Base-by-base conservation (phyloP, 2,888 invertebrate species). In the Acronicta aceris region DNA sequence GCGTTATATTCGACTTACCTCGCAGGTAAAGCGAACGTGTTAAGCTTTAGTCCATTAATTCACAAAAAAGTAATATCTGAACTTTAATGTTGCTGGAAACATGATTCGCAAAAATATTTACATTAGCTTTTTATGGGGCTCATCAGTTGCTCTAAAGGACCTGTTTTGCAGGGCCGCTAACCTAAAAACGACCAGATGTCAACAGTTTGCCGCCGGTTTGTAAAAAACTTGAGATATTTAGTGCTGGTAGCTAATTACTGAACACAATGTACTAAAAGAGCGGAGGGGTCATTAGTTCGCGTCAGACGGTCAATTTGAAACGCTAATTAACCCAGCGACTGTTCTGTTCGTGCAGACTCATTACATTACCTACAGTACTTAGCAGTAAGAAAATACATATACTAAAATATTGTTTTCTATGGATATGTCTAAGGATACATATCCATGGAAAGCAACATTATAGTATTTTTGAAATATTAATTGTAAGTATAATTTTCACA, bases 261-360 rank as follows among this genome's bases (percentile, higher is more conserved):
- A 49, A 53, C 41, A 4, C 30, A 45, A 49, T 50, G 52, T 42
- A 55, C 50, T 59, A 48, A 15, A 40, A 55, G 45, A 49, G 10
- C 48, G 42, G 5, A 60, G 38, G 47, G 63, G 59, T 64, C 59
- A 61, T 69, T 62, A 57, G 57, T 69, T 62, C 48, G 47, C 43
- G 52, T 59, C 70, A 46, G 43, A 47, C 40, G 47, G 60, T 59
- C 49, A 65, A 57, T 61, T 68, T 55, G 52, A 51, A 59, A 65
- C 43, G 36, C 16, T 48, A 59, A 63, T 59, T 65, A 58, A 62
- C 68, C 65, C 58, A 71, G 61, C 27, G 45, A 60, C 65, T 54
- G 47, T 59, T 49, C 46, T 43, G 40, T 59, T 49, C 13, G 40
- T 53, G 43, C 13, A 56, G 17, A 59, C 27, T 52, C 16, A 46